Evolutionary conservation across 35 echinoderm and acorn worm species (phyloP), one percentile per base, ranked within the genome.

Genomic region (Heliocidaris erythrogramma): DNA sequence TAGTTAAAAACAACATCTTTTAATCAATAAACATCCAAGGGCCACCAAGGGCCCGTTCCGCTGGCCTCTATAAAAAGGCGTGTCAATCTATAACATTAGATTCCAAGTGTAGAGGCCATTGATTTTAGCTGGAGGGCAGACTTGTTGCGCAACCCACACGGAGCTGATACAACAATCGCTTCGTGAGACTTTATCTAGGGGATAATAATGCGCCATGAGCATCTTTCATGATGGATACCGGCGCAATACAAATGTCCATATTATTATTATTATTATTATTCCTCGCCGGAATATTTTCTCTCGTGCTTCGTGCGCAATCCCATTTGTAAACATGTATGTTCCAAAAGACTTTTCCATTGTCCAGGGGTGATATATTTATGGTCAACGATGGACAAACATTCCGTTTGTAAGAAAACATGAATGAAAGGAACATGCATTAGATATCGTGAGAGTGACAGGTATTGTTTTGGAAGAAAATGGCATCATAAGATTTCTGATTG

Each of bases 71-170:
- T 78, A 78, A 78, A 21, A 78, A n/a, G 65, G 65, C 65, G 65
- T 78, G 65, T n/a, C 65, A 78, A 78, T 78, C 65, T n/a, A 78
- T 78, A 78, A 78, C 18, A 4, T 27, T 78, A 27, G 0, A 78
- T 78, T 78, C 65, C 65, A 78, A 78, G 65, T 78, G 65, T 78
- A 78, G n/a, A 78, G 65, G 21, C 14, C 65, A 78, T 78, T 78
- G 65, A 78, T 78, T 78, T 78, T 78, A 0, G 65, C 65, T 24
- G 65, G 0, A 78, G 65, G 65, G 65, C 65, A 78, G 65, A 18
- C 65, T 78, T 78, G 65, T 78, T 21, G 21, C 65, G 21, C 65
- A 78, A 78, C 65, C 65, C 65, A 78, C 65, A 21, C 65, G 65
- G 65, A 78, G 65, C 65, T 27, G 17, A n/a, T 7, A 24, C 65